Evolutionary conservation across 1,140 invertebrate species (phyloP).

Genomic region (Meloidogyne chitwoodi): DNA sequence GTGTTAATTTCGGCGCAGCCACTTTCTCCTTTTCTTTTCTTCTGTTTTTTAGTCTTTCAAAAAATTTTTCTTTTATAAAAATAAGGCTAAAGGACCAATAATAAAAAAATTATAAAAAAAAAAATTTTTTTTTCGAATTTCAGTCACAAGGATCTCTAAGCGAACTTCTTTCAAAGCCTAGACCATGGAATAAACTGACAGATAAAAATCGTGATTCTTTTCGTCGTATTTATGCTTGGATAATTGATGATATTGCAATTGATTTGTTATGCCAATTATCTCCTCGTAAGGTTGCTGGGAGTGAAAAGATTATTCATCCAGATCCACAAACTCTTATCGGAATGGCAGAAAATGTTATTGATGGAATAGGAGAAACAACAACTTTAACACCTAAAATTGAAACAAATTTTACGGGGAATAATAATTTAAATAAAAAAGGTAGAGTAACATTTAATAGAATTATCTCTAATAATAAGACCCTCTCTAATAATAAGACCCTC

Average conservation of each 20-base stretch:
- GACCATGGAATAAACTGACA: conserved; percentile 98
- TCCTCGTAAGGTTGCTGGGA: conserved; percentile 45
- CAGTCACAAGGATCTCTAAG: conserved; percentile 88
- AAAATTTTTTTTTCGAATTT: no score
- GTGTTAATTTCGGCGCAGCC: no score
- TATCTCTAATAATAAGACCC: no score
- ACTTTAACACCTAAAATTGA: neutral
- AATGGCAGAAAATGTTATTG: neutral
- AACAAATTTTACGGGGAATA: neutral
- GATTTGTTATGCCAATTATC: conserved; percentile 89
- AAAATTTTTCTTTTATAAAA: neutral
- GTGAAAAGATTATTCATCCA: conserved; percentile 54
- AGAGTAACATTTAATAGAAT: no score
- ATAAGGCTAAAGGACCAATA: no score
- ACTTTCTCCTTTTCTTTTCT: no score
- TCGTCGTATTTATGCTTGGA: conserved; percentile 98
- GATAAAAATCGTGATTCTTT: conserved; percentile 98
- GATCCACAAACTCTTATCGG: conserved; percentile 48
- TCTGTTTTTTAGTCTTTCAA: no score
- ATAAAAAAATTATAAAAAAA: no score
- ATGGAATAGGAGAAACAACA: neutral
- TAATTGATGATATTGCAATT: conserved; percentile 91
- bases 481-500: no score
- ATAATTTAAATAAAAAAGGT: neutral
- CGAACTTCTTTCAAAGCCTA: conserved; percentile 94